Percentiles rank a stretch among this genome's conserved stretches.
phyloP scores from a whole-genome alignment of 2,113 vertebrate species.

The Ornithorhynchus anatinus region DNA sequence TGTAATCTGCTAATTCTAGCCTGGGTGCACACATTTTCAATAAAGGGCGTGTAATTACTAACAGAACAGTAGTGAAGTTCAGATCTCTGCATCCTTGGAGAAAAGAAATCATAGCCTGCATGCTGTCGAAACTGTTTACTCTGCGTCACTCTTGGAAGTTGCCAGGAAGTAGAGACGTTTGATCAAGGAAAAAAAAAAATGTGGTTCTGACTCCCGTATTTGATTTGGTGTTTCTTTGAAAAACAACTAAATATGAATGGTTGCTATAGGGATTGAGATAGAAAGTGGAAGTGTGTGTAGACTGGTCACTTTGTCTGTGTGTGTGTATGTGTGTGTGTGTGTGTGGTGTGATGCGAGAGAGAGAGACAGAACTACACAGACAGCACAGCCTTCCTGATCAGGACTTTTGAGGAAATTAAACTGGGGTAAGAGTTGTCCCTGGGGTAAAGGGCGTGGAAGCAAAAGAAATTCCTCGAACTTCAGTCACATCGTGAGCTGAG shows the following conservation, averaged over 20 bases:
- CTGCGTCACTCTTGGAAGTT: background rate
- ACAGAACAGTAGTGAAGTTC: conserved; percentile 3
- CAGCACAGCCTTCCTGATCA: conserved; percentile 30
- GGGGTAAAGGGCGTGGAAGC: conserved; percentile 4
- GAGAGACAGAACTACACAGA: conserved; percentile 33
- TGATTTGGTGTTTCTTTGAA: background rate
- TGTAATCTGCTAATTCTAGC: conserved; percentile 28
- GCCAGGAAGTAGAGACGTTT: conserved; percentile 15
- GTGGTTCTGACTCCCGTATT: background rate
- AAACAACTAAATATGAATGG: background rate
- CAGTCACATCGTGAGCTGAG: conserved; percentile 1
- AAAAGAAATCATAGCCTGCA: background rate
- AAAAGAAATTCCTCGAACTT: conserved; percentile 21
- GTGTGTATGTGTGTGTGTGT: too few relatives aligned
- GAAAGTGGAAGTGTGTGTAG: too few relatives aligned
- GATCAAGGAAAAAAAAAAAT: background rate
- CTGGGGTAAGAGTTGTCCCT: conserved; percentile 55
- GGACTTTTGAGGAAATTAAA: conserved; percentile 10
- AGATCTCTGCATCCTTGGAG: background rate
- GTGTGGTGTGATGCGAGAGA: too few relatives aligned
- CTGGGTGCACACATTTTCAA: conserved; percentile 6
- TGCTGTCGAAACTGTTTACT: background rate
- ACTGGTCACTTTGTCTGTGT: too few relatives aligned
- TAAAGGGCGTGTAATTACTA: conserved; percentile 33
- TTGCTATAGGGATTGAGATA: background rate